Evolutionary conservation across 2,113 vertebrate species (phyloP), one percentile per base, ranked within the genome.

Genomic region (Ophiodon elongatus): DNA sequence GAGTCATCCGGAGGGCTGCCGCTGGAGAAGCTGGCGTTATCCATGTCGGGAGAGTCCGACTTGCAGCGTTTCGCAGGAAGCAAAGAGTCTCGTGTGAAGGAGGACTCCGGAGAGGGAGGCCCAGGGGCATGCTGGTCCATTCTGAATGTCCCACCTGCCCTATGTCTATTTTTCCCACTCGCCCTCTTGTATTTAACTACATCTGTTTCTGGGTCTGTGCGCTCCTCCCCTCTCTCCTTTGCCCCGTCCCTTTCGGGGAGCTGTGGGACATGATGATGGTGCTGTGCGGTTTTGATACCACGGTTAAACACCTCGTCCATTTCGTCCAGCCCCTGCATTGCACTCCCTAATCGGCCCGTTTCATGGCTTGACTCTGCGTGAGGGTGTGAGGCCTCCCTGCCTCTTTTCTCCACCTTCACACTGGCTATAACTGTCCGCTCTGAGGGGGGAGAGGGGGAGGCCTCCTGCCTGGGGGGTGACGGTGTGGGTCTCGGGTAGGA

Each of bases 21-120:
- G 19, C 97, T 99, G 72, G 97, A 98, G 89, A 99, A 99, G 85
- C 97, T 98, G 79, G 98, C 97, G 27, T 98, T 97, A 93, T 98
- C 98, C 96, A 98, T 96, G 33, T 98, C 97, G 0, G 96, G 96
- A 0, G 96, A 96, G 75, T 98, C 97, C 0, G 96, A 97, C 85
- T 97, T 97, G 33, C 96, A 94, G 72, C 97, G 95, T 57, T 99
- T 98, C 84, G 96, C 91, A 0, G 97, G 96, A 39, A 97, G 97
- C 50, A 94, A 91, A 39, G 95, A 79, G 91, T 89, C 90, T 87
- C 95, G 35, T 59, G 86, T 68, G 27, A 90, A 90, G 31, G 93
- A 91, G 8, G 90, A 71, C 76, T 93, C 92, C 0, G 92, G 92
- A 7, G 95, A 95, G 6, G 95, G 94, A 4, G 95, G 95, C 27